Evolutionary conservation across 2,888 invertebrate genomes (phyloP), one percentile per base, ranked within the genome.

Genomic region (Muschampia plurimacula): DNA sequence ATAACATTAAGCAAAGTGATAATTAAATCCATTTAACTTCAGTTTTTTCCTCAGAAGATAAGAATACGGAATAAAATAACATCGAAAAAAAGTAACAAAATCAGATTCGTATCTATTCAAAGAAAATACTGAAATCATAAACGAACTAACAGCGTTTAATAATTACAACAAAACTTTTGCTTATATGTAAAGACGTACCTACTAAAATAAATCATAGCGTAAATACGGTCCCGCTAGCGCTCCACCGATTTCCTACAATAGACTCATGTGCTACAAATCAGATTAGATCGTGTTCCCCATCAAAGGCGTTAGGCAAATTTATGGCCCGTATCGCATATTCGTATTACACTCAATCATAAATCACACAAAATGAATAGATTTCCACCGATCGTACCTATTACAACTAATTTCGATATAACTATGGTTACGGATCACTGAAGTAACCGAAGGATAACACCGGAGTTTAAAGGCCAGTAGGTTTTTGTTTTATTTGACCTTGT

Each of bases 321-420:
- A 91, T 87, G 89, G 85, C 74, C 87, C 89, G 85, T 88, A 87
- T 87, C 88, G 84, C 85, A 80, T 85, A 85, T 86, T 83, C 83
- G 79, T 82, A 89, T 89, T 86, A 87, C 86, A 83, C 76, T 73
- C 74, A 78, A 75, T 12, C 75, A 79, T 85, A 85, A 84, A 86
- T 85, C 83, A 83, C 77, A 76, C 74, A 79, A 80, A 81, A 62
- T 44, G 72, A 55, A 62, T 15, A 32, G 72, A 72, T 67, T 72
- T 67, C 59, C n/a, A 67, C 62, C 13, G 8, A 67, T 46, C 41
- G 39, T 60, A 41, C 0, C 60, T 49, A 57, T 12, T 60, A n/a
- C 49, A 67, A 77, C 80, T 83, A 86, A 89, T 87, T 87, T 86
- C 78, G 83, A 83, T 84, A 84, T 80, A 62, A 72, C 39, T 52